Evolutionary conservation across 2,797 vertebrate species (phyloP), one percentile per base, ranked within the genome.

Genomic region (Molothrus aeneus): DNA sequence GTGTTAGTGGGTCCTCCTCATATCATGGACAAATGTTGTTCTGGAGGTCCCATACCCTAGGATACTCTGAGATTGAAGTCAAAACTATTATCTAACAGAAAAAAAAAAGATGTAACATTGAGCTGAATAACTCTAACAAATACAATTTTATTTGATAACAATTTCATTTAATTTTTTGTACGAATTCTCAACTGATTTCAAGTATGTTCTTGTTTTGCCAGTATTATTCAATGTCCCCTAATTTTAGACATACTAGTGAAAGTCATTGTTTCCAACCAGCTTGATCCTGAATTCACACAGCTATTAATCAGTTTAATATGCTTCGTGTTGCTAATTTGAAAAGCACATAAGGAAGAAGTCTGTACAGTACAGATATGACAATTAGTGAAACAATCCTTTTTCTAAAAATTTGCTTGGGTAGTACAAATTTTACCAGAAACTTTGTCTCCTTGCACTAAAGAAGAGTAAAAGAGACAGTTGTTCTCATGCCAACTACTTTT

Each of bases 231-330:
- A 11, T 59, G 36, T 29, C 54, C 32, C 36, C 18, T 72, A 87
- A 73, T 93, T 96, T 90, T 85, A 92, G n/a, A 93, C 63, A 64
- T 47, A 80, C 42, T 81, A 96, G 88, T 77, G 47, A 53, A 96
- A 95, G 68, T 57, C 83, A 92, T 91, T 97, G 65, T 95, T 95
- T 94, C 90, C 92, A 95, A 45, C 95, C 66, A 89, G 94, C 86
- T 96, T 96, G 96, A 96, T 97, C 94, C 90, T 95, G 87, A 96
- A 97, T 97, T 93, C 96, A 94, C 93, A 95, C n/a, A 97, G 93
- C 96, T 95, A 95, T 96, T 97, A 97, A 97, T 97, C 95, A 97
- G 95, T 97, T 97, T 97, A 97, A 96, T 97, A 97, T 96, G 97
- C 95, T 97, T 97, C 42, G 0, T 95, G 95, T 93, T 11, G 19